Base-by-base conservation (phyloP, 2,888 invertebrate genomes). In the Entomobrya proxima region DNA sequence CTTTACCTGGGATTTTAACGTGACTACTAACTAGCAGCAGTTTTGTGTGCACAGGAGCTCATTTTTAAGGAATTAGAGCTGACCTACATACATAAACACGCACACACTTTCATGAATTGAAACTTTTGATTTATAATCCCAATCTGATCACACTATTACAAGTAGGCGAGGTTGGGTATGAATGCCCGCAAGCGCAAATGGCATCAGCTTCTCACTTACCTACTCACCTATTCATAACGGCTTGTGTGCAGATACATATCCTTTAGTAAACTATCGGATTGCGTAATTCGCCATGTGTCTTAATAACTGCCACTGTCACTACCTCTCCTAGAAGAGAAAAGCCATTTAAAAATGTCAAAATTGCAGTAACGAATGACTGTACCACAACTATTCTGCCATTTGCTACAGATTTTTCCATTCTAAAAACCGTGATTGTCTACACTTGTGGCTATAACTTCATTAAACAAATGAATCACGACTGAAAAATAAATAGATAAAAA, bases 381-480 rank as follows among this genome's bases (percentile, higher is more conserved):
- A 30, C 27, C 30, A 30, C 24, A 21, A 24, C 52, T 52, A 24
- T 2, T 21, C 18, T 52, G 13, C 27, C 24, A 27, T 11, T 18
- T 11, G 5, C 27, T 27, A 15, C 2, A 30, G n/a, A n/a, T n/a
- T n/a, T n/a, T n/a, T n/a, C n/a, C n/a, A n/a, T n/a, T n/a, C n/a
- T n/a, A n/a, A n/a, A 30, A 18, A 27, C 58, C 30, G 61, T 40
- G 37, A 67, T 40, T 67, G 40, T 30, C 30, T 47, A 30, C 15
- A 44, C 72, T 72, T 72, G 72, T 72, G 27, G 40, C 47, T 27
- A 3, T 47, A 24, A 27, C 40, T 72, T 72, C 15, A 47, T 47
- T 44, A 72, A 72, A 44, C 47, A 72, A 72, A 72, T 44, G 72
- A 72, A 40, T 72, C 72, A 72, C 72, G 72, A 64, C 21, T 64